A percentile compares a stretch with the other conserved stretches of the same genome.
phyloP scores from a whole-genome alignment of 2,888 invertebrate genomes.

The Macrophya annulata region DNA sequence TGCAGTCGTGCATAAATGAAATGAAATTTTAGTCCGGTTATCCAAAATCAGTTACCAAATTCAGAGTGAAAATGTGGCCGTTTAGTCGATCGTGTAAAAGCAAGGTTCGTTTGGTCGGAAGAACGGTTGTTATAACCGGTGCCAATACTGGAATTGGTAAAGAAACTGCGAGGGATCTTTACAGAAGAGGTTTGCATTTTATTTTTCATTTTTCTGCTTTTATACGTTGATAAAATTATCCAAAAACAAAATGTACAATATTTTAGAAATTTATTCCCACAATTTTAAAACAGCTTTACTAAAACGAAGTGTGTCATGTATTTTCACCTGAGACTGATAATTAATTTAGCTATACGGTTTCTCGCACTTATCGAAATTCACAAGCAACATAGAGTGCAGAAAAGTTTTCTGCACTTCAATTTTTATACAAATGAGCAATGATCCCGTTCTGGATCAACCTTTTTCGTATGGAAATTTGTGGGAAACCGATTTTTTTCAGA shows the following conservation, averaged over 20 bases:
- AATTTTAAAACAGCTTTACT: background rate
- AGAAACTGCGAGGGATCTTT: conserved; percentile 74
- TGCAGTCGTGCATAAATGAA: background rate
- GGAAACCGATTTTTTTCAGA: background rate
- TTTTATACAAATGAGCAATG: background rate
- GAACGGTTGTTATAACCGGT: conserved; percentile 74
- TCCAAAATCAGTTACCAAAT: background rate
- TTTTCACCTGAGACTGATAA: background rate
- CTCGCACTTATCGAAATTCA: conserved; percentile 2
- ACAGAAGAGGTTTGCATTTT: conserved; percentile 72
- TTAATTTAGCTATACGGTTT: background rate
- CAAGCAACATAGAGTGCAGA: background rate
- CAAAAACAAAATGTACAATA: background rate
- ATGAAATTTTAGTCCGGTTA: background rate
- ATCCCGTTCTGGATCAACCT: background rate
- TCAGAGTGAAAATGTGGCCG: conserved; percentile 67
- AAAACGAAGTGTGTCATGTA: background rate
- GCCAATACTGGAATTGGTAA: conserved; percentile 79
- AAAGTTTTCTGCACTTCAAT: background rate
- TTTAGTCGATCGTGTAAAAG: conserved; percentile 77
- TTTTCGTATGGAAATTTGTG: background rate
- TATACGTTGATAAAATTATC: background rate
- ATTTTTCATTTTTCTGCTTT: background rate
- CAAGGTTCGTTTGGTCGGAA: conserved; percentile 74
- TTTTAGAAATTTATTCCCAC: background rate